Evolutionary conservation across 2,113 vertebrate species (phyloP).

Genomic region (Speoplatyrhinus poulsoni): DNA sequence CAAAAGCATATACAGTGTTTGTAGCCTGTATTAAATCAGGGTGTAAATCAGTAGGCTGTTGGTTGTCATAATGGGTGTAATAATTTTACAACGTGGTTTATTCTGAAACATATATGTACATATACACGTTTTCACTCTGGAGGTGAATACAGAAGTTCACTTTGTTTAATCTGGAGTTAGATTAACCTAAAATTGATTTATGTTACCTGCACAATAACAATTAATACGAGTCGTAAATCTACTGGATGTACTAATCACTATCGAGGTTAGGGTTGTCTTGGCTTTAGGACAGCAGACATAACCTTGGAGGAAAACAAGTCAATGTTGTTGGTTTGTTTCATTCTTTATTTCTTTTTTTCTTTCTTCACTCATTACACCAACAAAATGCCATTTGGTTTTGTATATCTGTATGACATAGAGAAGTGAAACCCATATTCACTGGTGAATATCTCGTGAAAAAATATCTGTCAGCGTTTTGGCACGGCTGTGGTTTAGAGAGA

Average conservation of each 20-base stretch:
- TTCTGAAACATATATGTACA: background rate
- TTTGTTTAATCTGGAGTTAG: constrained; percentile 17
- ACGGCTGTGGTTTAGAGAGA: background rate
- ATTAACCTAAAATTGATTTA: constrained; percentile 12
- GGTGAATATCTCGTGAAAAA: constrained; percentile 10
- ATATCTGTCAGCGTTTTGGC: background rate
- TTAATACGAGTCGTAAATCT: too few species aligned
- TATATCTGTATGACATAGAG: background rate
- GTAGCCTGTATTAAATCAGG: too few species aligned
- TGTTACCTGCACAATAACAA: constrained; percentile 7
- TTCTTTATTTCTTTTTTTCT: background rate
- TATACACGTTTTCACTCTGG: background rate
- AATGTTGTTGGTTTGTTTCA: background rate
- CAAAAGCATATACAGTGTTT: too few species aligned
- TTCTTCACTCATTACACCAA: background rate
- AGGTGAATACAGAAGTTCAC: background rate
- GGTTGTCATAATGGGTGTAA: too few species aligned
- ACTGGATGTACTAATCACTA: background rate
- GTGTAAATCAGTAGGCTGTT: too few species aligned
- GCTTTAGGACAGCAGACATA: background rate
- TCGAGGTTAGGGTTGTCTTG: constrained; percentile 9
- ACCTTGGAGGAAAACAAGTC: too few species aligned
- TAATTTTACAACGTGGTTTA: too few species aligned
- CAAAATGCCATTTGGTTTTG: background rate
- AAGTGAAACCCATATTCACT: too few species aligned